These are phyloP conservation scores for Cerceris ruficornis DNA, from an alignment of 2,888 invertebrate genomes.

Conservation along the genomic window DNA sequence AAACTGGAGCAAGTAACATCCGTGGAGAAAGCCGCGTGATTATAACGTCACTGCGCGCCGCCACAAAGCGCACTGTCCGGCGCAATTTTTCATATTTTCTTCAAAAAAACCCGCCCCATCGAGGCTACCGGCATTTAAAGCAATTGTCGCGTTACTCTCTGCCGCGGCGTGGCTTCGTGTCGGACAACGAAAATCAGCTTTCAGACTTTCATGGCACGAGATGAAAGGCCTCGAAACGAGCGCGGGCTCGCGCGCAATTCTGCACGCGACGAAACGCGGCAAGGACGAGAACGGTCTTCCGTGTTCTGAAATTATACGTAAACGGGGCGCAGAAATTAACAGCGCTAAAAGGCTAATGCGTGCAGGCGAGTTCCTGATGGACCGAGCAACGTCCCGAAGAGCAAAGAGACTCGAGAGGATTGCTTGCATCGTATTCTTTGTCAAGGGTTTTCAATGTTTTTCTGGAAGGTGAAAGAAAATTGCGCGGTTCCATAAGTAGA, in stretches of 20 bases:
- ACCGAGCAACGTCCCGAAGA: not conserved
- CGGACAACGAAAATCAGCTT: constrained; percentile 9
- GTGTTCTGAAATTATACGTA: constrained; percentile 5
- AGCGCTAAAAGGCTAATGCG: constrained; percentile 15
- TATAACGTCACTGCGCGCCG: not conserved
- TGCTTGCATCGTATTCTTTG: too few species aligned
- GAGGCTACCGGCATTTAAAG: not conserved
- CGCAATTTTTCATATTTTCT: not conserved
- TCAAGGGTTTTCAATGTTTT: too few species aligned
- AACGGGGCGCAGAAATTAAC: not conserved
- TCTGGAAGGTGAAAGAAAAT: too few species aligned
- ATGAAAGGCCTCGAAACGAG: constrained; percentile 5
- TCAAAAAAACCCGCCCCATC: not conserved
- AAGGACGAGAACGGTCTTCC: not conserved
- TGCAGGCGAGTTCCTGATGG: constrained; percentile 1
- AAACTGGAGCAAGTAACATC: not conserved
- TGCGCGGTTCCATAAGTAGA: too few species aligned
- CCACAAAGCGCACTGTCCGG: not conserved
- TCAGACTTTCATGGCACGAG: constrained; percentile 4
- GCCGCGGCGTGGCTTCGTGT: not conserved
- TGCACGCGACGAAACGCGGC: not conserved
- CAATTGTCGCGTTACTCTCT: not conserved
- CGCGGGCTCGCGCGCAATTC: not conserved
- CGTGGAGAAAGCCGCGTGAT: too few species aligned
- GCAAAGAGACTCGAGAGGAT: not conserved